Evolutionary conservation across 2,113 vertebrate species (phyloP).

Genomic region (Orthonyx spaldingii): DNA sequence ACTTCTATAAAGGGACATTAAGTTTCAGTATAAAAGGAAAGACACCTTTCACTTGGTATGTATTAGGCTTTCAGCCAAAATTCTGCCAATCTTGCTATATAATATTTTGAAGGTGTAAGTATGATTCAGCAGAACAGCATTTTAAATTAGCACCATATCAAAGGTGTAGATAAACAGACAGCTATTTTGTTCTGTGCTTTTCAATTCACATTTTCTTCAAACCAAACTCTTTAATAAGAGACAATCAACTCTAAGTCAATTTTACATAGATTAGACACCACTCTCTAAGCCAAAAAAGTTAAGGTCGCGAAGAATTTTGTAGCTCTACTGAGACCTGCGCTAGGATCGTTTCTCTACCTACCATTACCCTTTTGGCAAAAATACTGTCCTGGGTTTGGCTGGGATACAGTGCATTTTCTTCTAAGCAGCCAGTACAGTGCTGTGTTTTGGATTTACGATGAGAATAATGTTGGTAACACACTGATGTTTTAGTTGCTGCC

Average conservation of each 20-base stretch:
- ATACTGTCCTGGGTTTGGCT: neutral
- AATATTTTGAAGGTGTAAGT: neutral
- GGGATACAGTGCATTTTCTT: neutral
- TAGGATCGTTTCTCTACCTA: neutral
- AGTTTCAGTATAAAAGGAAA: neutral
- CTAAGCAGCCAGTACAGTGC: accelerated
- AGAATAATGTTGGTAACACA: neutral
- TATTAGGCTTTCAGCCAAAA: neutral
- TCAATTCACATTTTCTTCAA: neutral
- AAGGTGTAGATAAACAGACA: neutral
- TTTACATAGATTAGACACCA: neutral
- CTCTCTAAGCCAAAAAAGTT: neutral
- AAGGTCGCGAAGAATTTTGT: neutral
- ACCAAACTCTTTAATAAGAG: neutral
- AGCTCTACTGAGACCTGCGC: neutral
- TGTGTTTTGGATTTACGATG: neutral
- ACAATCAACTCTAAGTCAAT: neutral
- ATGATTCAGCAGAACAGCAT: neutral
- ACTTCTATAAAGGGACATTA: neutral
- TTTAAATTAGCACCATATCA: neutral
- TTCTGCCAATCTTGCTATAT: neutral
- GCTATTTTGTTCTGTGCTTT: neutral
- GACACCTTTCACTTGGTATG: neutral
- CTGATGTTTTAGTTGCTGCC: neutral
- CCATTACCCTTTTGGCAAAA: neutral